Evolutionary conservation across 35 echinoderm and acorn worm genomes (phyloP).

Genomic region (Ophioderma brevispina): DNA sequence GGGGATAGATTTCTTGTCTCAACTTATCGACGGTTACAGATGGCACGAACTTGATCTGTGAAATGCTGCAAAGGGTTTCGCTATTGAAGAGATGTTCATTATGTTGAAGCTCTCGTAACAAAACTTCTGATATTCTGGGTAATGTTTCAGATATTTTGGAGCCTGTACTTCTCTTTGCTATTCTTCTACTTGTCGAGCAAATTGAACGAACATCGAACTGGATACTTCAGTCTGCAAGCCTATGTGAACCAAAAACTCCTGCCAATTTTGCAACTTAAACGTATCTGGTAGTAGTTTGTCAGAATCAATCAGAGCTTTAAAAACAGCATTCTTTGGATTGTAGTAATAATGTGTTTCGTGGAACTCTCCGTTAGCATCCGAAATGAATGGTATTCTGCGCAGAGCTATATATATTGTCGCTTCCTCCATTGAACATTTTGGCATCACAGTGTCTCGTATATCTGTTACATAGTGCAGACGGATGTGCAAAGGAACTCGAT

Average conservation of each 20-base stretch:
- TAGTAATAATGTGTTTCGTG: background rate
- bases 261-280: background rate
- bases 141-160: background rate
- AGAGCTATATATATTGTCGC: background rate
- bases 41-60: slow-evolving; percentile 18
- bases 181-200: background rate
- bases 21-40: background rate
- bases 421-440: background rate
- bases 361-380: background rate
- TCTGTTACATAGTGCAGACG: background rate
- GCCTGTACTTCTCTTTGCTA: background rate
- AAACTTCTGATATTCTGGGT: background rate
- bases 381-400: background rate
- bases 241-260: background rate
- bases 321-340: background rate
- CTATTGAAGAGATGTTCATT: background rate
- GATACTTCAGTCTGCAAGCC: background rate
- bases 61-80: background rate
- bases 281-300: background rate
- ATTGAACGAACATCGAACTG: background rate
- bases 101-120: background rate
- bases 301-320: background rate
- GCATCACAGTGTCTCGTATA: background rate
- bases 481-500: background rate
- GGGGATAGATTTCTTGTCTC: background rate